Percentiles rank a stretch among this genome's conserved stretches.
Conservation (phyloP, 2,113 vertebrate genomes). For the Cardinalis cardinalis region DNA sequence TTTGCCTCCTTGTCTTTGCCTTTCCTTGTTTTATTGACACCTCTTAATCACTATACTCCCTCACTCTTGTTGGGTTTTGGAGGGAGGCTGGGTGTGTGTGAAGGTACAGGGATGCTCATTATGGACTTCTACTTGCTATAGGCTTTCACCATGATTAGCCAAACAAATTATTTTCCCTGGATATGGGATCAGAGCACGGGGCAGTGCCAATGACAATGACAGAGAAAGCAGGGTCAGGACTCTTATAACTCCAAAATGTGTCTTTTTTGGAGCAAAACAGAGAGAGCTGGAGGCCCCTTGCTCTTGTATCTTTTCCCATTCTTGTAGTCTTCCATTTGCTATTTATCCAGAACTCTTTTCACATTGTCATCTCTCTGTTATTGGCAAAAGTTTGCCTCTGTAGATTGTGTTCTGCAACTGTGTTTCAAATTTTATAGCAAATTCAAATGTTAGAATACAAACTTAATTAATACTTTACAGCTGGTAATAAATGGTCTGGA, state of each 20-base stretch:
- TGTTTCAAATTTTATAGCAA: not conserved
- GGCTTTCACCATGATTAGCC: not conserved
- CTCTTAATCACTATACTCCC: not conserved
- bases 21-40: not conserved
- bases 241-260: not conserved
- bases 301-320: not conserved
- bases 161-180: not conserved
- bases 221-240: not conserved
- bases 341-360: not conserved
- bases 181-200: not conserved
- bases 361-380: not conserved
- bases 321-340: not conserved
- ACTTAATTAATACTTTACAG: not conserved
- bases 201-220: not conserved
- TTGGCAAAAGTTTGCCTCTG: not conserved
- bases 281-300: not conserved
- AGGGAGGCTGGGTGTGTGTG: not conserved
- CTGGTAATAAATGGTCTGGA: not conserved
- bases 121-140: not conserved
- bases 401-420: not conserved
- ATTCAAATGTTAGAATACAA: not conserved
- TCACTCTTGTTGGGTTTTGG: not conserved
- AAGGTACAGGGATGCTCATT: rapidly evolving
- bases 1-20: not conserved
- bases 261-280: not conserved